Conservation (phyloP, 1,140 invertebrate species). For the Drosophila mayri region DNA sequence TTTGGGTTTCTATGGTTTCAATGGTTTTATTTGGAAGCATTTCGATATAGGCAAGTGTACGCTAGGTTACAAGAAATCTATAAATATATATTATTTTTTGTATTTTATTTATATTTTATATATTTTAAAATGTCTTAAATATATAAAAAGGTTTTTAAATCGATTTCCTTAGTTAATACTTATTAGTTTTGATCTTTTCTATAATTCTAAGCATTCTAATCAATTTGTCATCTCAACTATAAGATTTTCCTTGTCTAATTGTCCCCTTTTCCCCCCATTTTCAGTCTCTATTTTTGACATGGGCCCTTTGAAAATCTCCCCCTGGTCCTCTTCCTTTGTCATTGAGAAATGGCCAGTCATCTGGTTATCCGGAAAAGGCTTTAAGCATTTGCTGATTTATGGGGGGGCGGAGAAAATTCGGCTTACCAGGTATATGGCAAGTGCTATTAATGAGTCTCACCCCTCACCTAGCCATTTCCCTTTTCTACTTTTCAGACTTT, state of each 20-base stretch:
- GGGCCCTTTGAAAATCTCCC: slow-evolving; percentile 10
- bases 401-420: slow-evolving; percentile 3
- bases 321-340: slow-evolving; percentile 18
- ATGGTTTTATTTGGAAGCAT: slow-evolving; percentile 2
- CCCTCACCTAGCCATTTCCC: background rate
- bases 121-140: background rate
- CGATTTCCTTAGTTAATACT: rapidly evolving
- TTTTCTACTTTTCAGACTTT: background rate
- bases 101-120: background rate
- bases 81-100: background rate
- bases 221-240: slow-evolving; percentile 24
- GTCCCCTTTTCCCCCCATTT: slow-evolving; percentile 1
- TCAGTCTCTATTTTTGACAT: slow-evolving; percentile 17
- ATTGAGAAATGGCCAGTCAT: slow-evolving; percentile 49
- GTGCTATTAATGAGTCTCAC: slow-evolving; percentile 66
- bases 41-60: background rate
- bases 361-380: slow-evolving; percentile 65
- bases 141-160: background rate
- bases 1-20: slow-evolving; percentile 19
- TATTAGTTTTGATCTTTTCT: slow-evolving; percentile 2
- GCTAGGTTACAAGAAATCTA: background rate
- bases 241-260: slow-evolving; percentile 4
- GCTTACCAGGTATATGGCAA: slow-evolving; percentile 57
- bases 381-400: slow-evolving; percentile 73
- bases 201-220: slow-evolving; percentile 15